These are phyloP conservation scores for Gallirallus australis DNA, from an alignment of 2,797 vertebrate species.

Conservation along the genomic window DNA sequence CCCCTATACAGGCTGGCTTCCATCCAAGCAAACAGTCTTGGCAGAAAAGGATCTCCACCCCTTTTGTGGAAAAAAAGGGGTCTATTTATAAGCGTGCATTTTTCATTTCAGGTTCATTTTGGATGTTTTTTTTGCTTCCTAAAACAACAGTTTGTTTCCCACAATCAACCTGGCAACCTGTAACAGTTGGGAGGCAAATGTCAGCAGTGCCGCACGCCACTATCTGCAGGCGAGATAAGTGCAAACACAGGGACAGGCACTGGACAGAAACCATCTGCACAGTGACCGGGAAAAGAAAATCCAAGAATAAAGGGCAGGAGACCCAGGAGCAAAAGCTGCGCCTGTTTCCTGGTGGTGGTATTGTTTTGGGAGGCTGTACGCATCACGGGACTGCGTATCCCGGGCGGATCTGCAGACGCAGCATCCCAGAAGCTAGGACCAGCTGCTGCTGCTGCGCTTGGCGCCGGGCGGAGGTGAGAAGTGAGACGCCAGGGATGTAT, in stretches of 20 bases:
- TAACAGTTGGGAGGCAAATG: not conserved
- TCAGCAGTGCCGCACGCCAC: accelerated
- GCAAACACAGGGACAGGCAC: not conserved
- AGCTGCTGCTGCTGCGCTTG: not conserved
- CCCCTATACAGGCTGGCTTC: not conserved
- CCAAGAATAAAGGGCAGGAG: constrained; percentile 20
- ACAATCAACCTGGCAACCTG: not conserved
- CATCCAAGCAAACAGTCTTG: not conserved
- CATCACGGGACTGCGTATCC: accelerated
- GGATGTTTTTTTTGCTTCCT: not conserved
- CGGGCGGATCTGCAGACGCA: not conserved
- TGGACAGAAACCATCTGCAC: not conserved
- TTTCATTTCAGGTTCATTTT: not conserved
- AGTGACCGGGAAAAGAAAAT: not conserved
- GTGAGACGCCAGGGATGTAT: not conserved
- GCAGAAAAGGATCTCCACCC: not conserved
- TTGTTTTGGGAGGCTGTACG: not conserved
- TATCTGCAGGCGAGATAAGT: not conserved
- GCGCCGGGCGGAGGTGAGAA: not conserved
- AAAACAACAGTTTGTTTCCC: not conserved
- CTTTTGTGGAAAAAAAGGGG: not conserved
- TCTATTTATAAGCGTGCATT: not conserved
- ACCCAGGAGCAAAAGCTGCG: not conserved
- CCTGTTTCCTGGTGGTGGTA: not conserved
- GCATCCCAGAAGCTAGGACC: accelerated